A percentile compares a stretch with the other conserved stretches of the same genome.
Evolutionary conservation across 2,113 vertebrate genomes (phyloP).

Genomic region (Stomatorhinus ivindoensis): DNA sequence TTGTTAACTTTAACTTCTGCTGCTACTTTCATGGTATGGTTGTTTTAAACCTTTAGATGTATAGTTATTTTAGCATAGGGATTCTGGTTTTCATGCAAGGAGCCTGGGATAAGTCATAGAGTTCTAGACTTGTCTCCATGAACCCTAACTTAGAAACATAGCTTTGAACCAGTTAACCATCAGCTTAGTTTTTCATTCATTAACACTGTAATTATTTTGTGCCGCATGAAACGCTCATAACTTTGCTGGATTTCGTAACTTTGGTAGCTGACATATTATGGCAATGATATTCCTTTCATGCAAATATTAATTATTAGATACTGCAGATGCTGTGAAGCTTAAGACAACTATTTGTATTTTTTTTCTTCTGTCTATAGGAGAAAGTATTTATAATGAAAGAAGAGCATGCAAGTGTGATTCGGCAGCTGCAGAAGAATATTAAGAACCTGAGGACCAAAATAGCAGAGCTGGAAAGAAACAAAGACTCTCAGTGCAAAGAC

Average conservation of each 20-base stretch:
- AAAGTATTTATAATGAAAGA: conserved; percentile 52
- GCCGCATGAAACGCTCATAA: neutral
- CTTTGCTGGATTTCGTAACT: neutral
- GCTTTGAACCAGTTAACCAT: conserved; percentile 13
- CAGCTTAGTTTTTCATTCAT: neutral
- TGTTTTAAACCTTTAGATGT: conserved; percentile 24
- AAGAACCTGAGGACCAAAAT: conserved; percentile 81
- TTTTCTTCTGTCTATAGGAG: conserved; percentile 40
- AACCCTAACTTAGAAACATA: neutral
- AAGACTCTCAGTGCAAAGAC: conserved; percentile 42
- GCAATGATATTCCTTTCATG: neutral
- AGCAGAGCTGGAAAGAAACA: conserved; percentile 72
- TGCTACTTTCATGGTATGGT: conserved; percentile 20
- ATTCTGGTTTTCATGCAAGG: conserved; percentile 8
- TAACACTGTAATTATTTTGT: neutral
- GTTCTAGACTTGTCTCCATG: conserved; percentile 15
- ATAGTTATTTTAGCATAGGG: conserved; percentile 15
- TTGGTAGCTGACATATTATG: neutral
- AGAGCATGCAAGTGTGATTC: conserved; percentile 65
- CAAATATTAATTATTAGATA: neutral
- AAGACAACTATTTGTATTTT: neutral
- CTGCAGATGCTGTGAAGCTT: neutral
- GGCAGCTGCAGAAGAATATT: conserved; percentile 79
- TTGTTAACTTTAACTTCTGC: conserved; percentile 18
- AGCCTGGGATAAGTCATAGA: conserved; percentile 8